Evolutionary conservation across 2,113 vertebrate species (phyloP), one percentile per base, ranked within the genome.

Genomic region (Silurus glanis): DNA sequence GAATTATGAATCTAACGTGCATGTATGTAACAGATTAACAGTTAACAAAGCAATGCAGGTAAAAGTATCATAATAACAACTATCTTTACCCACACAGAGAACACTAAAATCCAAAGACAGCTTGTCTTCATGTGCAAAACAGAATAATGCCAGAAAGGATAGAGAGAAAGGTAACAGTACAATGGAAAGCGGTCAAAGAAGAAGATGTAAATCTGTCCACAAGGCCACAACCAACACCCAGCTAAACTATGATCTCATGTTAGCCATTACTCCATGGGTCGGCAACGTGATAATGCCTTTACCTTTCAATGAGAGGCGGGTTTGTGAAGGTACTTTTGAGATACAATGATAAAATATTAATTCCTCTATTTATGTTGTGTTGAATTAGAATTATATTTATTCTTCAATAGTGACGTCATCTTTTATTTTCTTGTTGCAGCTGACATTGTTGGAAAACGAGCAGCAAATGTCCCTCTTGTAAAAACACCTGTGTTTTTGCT

Each of bases 221-320:
- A 51, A 67, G 6, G 13, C 25, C 80, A 17, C n/a, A 10, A 0
- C 14, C 61, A 7, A 0, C 4, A 37, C 2, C 16, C 90, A 58
- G 5, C 67, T 96, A 0, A 85, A 91, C 47, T 92, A 91, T 25
- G 89, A 89, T 58, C 95, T 99, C 2, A 92, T 96, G 55, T 74
- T 93, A 51, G 96, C 96, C 0, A 89, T 98, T 62, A 91, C 91
- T 0, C 96, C 97, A 0, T 99, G 97, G 98, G 90, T 98, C 78
- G 97, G 97, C 0, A 94, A 97, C 0, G 81, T 96, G 21, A 75
- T 95, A 8, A 85, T 97, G 62, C 93, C 86, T 0, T 72, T 53
- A 0, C 59, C 0, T 2, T 86, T 13, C 86, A 37, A 6, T 89
- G 7, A 76, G 84, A 88, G 5, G 19, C 84, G 0, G 51, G 61